These are phyloP conservation scores for Meandrusa payeni DNA, from an alignment of 2,888 invertebrate genomes.

Conservation along the genomic window DNA sequence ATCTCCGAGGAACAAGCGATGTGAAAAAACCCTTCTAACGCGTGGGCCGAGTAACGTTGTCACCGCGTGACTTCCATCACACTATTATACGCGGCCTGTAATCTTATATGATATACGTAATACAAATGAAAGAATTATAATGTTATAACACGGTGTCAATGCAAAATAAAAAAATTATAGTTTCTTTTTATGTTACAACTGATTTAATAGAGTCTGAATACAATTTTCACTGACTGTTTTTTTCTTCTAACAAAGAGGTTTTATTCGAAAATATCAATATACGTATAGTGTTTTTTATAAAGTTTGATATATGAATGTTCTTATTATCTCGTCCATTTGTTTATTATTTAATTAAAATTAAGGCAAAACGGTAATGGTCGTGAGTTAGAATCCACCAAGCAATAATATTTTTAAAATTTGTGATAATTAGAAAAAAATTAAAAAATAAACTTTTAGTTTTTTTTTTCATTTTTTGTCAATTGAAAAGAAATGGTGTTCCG, in stretches of 20 bases:
- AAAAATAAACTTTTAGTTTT: too few relatives aligned
- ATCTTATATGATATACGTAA: conserved; percentile 5
- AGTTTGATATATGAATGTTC: too few relatives aligned
- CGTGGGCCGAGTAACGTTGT: conserved; percentile 37
- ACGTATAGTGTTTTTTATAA: too few relatives aligned
- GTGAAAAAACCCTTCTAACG: conserved; percentile 48
- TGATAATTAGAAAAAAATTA: too few relatives aligned
- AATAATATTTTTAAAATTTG: too few relatives aligned
- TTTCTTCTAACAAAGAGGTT: conserved; percentile 11
- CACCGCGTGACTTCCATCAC: conserved; percentile 34
- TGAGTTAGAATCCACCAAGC: too few relatives aligned
- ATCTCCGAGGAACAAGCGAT: conserved; percentile 47
- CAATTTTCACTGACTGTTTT: conserved; percentile 4
- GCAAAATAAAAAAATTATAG: background rate
- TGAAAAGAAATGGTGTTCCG: too few relatives aligned
- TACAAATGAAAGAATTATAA: background rate
- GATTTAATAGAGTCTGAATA: conserved; percentile 10
- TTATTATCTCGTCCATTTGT: too few relatives aligned
- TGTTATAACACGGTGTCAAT: background rate
- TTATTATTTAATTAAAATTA: too few relatives aligned
- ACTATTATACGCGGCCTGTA: conserved; percentile 28
- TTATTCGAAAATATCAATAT: conserved; percentile 2
- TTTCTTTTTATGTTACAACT: background rate
- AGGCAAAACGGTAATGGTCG: too few relatives aligned
- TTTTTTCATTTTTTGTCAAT: too few relatives aligned